Conservation (phyloP, 2,888 invertebrate genomes). For the Mesoligia furuncula region DNA sequence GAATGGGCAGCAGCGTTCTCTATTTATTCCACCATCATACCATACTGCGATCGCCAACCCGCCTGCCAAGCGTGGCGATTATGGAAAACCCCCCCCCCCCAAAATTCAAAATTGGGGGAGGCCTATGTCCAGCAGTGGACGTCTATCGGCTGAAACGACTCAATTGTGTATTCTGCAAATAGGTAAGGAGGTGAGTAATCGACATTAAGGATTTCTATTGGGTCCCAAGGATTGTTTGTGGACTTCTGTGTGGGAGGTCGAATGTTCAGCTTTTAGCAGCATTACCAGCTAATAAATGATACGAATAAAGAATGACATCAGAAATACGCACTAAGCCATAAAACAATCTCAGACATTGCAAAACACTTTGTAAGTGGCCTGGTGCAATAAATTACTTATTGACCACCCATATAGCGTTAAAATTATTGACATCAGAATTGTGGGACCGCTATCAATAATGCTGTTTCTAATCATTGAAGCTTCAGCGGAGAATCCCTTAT, state of each 20-base stretch:
- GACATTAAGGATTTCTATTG: background rate
- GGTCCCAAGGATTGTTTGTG: background rate
- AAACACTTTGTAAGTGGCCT: slow-evolving; percentile 39
- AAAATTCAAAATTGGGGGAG: no score
- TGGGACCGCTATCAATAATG: slow-evolving; percentile 31
- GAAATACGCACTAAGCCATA: slow-evolving; percentile 38
- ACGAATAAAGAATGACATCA: slow-evolving; percentile 47
- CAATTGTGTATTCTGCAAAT: no score
- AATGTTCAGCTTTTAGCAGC: slow-evolving; percentile 15
- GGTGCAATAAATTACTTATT: slow-evolving; percentile 48
- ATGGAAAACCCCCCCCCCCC: no score
- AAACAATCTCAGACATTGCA: slow-evolving; percentile 42
- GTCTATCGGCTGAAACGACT: no score
- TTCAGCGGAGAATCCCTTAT: slow-evolving; percentile 18
- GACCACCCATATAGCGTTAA: slow-evolving; percentile 47
- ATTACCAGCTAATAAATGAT: slow-evolving; percentile 37
- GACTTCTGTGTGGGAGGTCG: background rate
- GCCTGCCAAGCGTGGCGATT: no score
- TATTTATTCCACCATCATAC: no score
- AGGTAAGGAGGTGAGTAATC: no score
- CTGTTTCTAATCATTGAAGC: slow-evolving; percentile 6
- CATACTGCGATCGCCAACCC: no score
- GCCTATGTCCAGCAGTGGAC: no score
- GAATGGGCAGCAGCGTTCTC: no score
- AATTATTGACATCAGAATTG: slow-evolving; percentile 41